These are phyloP conservation scores for Drosophila diplacantha DNA, from an alignment of 2,888 invertebrate genomes.

Conservation along the genomic window DNA sequence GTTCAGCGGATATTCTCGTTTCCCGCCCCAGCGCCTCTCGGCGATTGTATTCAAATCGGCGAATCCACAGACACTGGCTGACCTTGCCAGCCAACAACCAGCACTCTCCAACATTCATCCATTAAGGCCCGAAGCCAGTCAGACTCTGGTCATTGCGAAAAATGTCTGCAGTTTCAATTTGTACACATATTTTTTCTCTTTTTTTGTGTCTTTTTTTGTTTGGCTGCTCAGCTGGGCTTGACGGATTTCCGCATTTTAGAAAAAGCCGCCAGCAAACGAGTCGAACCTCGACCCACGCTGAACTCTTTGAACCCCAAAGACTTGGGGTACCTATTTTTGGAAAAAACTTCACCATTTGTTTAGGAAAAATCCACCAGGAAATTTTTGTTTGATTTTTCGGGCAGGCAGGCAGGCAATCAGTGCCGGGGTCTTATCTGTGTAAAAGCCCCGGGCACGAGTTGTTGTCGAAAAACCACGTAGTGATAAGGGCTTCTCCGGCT, in stretches of 20 bases:
- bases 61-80: slow-evolving; percentile 38
- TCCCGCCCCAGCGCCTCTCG: slow-evolving; percentile 16
- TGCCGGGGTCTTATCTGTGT: slow-evolving; percentile 1
- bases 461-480: slow-evolving; percentile 19
- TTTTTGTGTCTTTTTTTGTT: slow-evolving; percentile 28
- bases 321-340: background rate
- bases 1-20: slow-evolving; percentile 55
- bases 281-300: slow-evolving; percentile 38
- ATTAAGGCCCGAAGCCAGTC: slow-evolving; percentile 42
- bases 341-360: background rate
- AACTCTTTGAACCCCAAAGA: slow-evolving; percentile 38
- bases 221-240: slow-evolving; percentile 53
- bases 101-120: slow-evolving; percentile 38
- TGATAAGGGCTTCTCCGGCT: slow-evolving; percentile 14
- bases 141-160: slow-evolving; percentile 49
- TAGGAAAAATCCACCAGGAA: background rate
- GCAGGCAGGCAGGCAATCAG: slow-evolving; percentile 10
- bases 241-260: slow-evolving; percentile 63
- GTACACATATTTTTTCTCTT: slow-evolving; percentile 35
- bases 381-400: slow-evolving; percentile 3
- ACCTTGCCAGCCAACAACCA: slow-evolving; percentile 50
- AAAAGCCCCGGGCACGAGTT: slow-evolving; percentile 2
- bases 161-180: slow-evolving; percentile 50
- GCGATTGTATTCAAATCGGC: slow-evolving; percentile 65
- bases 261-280: slow-evolving; percentile 7